phyloP scores from a whole-genome alignment of 2,888 invertebrate genomes.

The Agrilus biguttatus region DNA sequence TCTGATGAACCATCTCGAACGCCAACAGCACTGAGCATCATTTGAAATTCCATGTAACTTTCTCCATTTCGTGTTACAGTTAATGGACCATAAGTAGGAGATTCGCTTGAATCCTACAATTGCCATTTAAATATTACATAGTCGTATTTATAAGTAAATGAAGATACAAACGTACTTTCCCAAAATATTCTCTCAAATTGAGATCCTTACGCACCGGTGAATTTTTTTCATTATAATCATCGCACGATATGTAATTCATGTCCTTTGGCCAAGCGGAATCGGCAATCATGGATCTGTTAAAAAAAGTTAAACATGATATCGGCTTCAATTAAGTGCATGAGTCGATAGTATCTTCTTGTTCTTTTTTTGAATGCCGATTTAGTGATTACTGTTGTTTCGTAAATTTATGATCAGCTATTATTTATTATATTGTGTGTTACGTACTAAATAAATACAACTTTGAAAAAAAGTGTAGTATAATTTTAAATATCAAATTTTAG shows the following conservation, averaged over 20 bases:
- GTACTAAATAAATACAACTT: no score
- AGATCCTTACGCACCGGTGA: constrained; percentile 53
- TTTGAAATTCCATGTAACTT: constrained; percentile 61
- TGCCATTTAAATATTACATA: background rate
- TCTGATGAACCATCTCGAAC: constrained; percentile 60
- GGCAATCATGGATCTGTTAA: constrained; percentile 49
- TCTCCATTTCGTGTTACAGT: constrained; percentile 51
- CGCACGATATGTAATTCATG: constrained; percentile 61
- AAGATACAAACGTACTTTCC: constrained; percentile 36
- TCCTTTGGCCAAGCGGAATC: constrained; percentile 60
- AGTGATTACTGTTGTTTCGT: no score
- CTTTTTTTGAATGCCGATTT: no score
- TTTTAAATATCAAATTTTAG: no score
- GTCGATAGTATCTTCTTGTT: no score
- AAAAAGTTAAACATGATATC: background rate
- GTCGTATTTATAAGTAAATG: background rate
- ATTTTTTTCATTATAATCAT: constrained; percentile 63
- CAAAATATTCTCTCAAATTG: constrained; percentile 53
- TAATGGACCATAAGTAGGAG: constrained; percentile 55
- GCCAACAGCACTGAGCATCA: constrained; percentile 54
- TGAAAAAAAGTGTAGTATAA: no score
- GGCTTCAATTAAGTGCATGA: no score
- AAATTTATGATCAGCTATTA: no score
- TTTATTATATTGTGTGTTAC: no score
- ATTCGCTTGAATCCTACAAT: constrained; percentile 34